Conservation (phyloP, 1,140 invertebrate genomes). For the Gryllus bimaculatus region DNA sequence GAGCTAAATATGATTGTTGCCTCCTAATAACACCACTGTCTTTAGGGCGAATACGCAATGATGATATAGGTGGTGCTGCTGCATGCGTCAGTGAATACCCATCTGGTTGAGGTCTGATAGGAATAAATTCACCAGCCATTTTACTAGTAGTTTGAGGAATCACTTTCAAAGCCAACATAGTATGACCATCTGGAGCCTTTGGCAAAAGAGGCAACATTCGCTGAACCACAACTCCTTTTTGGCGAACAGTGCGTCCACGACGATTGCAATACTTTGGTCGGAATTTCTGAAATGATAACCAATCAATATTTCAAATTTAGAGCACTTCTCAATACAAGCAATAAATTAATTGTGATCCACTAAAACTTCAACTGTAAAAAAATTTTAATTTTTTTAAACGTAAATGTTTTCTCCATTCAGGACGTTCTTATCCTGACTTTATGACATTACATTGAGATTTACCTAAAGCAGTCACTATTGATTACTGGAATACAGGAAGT, state of each 20-base stretch:
- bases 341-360: too few relatives aligned
- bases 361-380: too few relatives aligned
- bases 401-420: too few relatives aligned
- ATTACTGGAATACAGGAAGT: too few relatives aligned
- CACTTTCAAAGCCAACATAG: slow-evolving; percentile 35
- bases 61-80: slow-evolving; percentile 27
- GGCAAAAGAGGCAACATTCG: slow-evolving; percentile 43
- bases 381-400: too few relatives aligned
- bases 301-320: too few relatives aligned
- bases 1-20: background rate
- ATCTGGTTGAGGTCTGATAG: slow-evolving; percentile 8
- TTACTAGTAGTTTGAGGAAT: slow-evolving; percentile 24
- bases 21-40: background rate
- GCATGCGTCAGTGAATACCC: background rate
- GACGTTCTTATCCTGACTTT: too few relatives aligned
- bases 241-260: slow-evolving; percentile 35
- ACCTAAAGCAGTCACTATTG: too few relatives aligned
- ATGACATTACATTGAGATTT: too few relatives aligned
- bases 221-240: slow-evolving; percentile 48
- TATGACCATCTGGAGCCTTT: slow-evolving; percentile 33
- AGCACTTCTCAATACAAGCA: too few relatives aligned
- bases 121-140: slow-evolving; percentile 20
- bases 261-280: slow-evolving; percentile 39
- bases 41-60: slow-evolving; percentile 20
- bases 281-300: slow-evolving; percentile 21